Evolutionary conservation across 1,140 invertebrate species (phyloP), one percentile per base, ranked within the genome.

Genomic region (Drosophila funebris): DNA sequence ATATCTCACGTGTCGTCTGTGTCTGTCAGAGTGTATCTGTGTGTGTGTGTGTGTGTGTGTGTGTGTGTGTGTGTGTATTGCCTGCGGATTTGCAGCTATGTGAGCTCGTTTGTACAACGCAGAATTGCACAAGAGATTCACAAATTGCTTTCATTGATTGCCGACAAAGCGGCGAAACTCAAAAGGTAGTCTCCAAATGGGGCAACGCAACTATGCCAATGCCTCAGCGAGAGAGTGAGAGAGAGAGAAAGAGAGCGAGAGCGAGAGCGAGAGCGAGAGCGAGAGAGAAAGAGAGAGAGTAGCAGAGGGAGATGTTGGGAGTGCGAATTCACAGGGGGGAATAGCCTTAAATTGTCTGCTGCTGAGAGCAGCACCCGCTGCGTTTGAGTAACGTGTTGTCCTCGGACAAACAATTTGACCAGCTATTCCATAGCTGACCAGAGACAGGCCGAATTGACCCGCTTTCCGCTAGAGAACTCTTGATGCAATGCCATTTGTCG

Each of bases 81-180:
- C 52, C 52, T 57, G 72, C 58, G 66, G 63, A 76, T 81, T 61
- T 48, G 44, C 44, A 50, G 29, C 31, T 37, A 61, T 61, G 58
- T 72, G 69, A 78, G 71, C 82, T 85, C 78, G 82, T 78, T 85
- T 87, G 70, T 81, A 60, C 76, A 60, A 82, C 74, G 46, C 69
- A 73, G 61, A 69, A 83, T 88, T 61, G 78, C 83, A 78, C 83
- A 87, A 78, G 83, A 83, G 83, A 87, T 79, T 87, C 83, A 53
- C 78, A 87, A 87, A 87, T 87, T 87, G 83, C 83, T 87, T 82
- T 76, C 83, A 87, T 87, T 87, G 83, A 87, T 87, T 88, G 82
- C 74, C 78, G 50, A 87, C 82, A 87, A 87, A 72, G 64, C 52
- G 57, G 22, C 43, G 24, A 13, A 27, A 29, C 52, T 33, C 36